Base-by-base conservation (phyloP, 2,888 invertebrate species). In the Noctua pronuba region DNA sequence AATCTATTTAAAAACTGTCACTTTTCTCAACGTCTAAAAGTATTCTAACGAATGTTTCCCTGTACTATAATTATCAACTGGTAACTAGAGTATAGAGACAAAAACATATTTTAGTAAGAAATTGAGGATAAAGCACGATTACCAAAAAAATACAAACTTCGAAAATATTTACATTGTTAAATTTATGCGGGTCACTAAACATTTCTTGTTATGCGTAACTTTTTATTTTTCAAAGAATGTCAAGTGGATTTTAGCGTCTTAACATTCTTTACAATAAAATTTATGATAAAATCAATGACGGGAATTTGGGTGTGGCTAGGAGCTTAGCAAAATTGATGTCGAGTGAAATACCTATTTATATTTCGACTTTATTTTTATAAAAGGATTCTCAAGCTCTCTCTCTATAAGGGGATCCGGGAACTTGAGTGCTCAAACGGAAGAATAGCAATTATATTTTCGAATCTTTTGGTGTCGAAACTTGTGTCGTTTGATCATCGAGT, bases 331-430 rank as follows among this genome's bases (percentile, higher is more conserved):
- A 60, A 46, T 77, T 58, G 18, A 75, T 31, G 18, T 65, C 5
- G 16, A 18, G 16, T 31, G 52, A 67, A 41, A 62, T 62, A 35
- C 21, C 35, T 41, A 41, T 67, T 55, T 41, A 24, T 38, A 60
- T 72, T 73, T 73, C 11, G 35, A 73, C 18, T 49, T 38, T n/a
- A 72, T 60, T 66, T 24, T 75, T 75, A 11, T 41, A n/a, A 8
- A 18, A 28, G 24, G 52, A 18, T 52, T 55, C 18, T n/a, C n/a
- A n/a, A n/a, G n/a, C n/a, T n/a, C n/a, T n/a, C n/a, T n/a, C n/a
- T n/a, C n/a, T n/a, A n/a, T n/a, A n/a, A n/a, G 8, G 11, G 24
- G 18, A 73, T 3, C 21, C 35, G 10, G 28, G 7, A 38, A 38
- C 44, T 44, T 11, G 24, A 55, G 18, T 31, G 18, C 18, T 73